Evolutionary conservation across 2,888 invertebrate species (phyloP), one percentile per base, ranked within the genome.

Genomic region (Chorisops tibialis): DNA sequence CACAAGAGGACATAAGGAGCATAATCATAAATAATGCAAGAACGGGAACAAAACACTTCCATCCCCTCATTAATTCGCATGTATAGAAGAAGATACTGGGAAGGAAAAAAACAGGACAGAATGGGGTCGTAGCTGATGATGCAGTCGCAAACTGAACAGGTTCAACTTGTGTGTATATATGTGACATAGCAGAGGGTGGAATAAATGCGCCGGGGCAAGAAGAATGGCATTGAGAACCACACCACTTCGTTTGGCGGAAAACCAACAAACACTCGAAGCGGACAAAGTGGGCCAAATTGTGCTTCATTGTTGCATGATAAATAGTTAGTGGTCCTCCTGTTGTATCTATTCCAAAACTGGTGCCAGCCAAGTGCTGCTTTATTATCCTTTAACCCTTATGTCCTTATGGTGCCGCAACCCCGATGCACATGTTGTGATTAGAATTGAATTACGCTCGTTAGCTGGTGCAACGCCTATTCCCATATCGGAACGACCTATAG

Each of bases 201-300:
- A 19, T 22, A n/a, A 48, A 9, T 48, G 48, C 24, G 22, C 14
- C 22, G 49, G 24, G 49, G 12, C 24, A 24, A 24, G 18, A 12
- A 43, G 41, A 2, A 41, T 41, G 18, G 6, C 41, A 41, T 56
- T 22, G 30, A 56, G 43, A 56, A 52, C 39, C 39, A 52, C 38
- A 61, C 61, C 61, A 64, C 61, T 61, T 61, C 51, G 63, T 61
- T 61, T 52, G 61, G 64, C 58, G 64, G 64, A 64, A 61, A 61
- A 62, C 62, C 62, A 65, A 65, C 64, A 65, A 65, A 65, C 64
- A 65, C 64, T 65, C 58, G 62, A 65, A 41, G 37, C 24, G 50
- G 47, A 65, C 61, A 65, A 65, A 65, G 63, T 65, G 63, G 63
- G 61, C 65, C 63, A 65, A 65, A 65, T 65, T 65, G 63, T 63